Conservation (phyloP, 2,797 vertebrate genomes). For the Hydrophis major region DNA sequence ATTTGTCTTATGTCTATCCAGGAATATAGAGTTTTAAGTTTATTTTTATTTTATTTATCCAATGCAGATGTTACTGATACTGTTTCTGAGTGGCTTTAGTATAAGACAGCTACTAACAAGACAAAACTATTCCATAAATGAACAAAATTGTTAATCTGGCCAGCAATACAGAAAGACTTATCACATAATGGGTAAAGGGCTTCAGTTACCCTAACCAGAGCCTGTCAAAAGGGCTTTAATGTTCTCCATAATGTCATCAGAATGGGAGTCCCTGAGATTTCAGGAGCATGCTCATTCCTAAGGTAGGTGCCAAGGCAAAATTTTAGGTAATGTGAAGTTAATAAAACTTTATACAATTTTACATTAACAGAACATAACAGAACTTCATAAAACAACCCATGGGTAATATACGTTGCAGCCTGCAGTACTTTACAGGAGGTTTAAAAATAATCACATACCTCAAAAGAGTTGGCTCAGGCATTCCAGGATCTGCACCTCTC, state of each 20-base stretch:
- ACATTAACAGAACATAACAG: neutral
- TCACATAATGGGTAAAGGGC: neutral
- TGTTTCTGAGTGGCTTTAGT: neutral
- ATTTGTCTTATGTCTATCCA: neutral
- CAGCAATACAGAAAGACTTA: neutral
- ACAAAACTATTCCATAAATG: neutral
- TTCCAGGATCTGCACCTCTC: conserved; percentile 91
- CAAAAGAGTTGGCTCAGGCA: conserved; percentile 87
- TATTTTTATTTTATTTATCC: neutral
- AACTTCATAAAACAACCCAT: neutral
- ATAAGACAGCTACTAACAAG: neutral
- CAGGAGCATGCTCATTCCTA: neutral
- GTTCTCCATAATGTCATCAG: neutral
- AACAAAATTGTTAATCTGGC: neutral
- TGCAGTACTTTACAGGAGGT: neutral
- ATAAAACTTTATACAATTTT: neutral
- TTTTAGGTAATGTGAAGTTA: neutral
- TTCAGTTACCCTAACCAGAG: neutral
- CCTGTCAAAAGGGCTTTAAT: neutral
- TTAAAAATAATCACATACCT: conserved; percentile 65
- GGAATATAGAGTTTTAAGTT: neutral
- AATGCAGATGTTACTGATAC: neutral
- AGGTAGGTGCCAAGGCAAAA: neutral
- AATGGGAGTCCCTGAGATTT: neutral
- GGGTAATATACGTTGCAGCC: neutral